These are phyloP conservation scores for Diplosoma virens DNA, from an alignment of 23 tunicate species.

Conservation along the genomic window DNA sequence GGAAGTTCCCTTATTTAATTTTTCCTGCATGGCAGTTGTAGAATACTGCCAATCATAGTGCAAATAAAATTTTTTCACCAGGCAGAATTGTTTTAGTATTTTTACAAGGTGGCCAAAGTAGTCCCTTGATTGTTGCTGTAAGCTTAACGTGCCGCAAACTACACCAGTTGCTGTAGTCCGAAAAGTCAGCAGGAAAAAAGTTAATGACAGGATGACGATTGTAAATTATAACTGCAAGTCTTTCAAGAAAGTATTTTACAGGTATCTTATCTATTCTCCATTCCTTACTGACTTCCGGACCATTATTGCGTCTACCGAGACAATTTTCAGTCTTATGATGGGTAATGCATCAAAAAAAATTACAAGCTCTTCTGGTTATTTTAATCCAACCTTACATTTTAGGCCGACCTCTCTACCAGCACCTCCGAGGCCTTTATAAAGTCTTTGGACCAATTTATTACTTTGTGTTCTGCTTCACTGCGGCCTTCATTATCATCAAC, in stretches of 20 bases:
- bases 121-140: too few species aligned
- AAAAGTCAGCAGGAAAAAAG: too few species aligned
- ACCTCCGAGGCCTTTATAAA: conserved; percentile 51
- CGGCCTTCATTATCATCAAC: conserved; percentile 83
- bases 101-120: too few species aligned
- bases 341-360: conserved; percentile 30
- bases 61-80: too few species aligned
- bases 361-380: not conserved
- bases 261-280: conserved; percentile 77
- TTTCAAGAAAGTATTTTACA: too few species aligned
- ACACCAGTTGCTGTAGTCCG: conserved; percentile 61
- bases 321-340: conserved; percentile 82
- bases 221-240: too few species aligned
- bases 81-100: too few species aligned
- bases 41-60: too few species aligned
- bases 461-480: conserved; percentile 90
- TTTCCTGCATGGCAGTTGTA: too few species aligned
- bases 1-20: too few species aligned
- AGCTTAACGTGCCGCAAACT: too few species aligned
- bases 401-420: conserved; percentile 73
- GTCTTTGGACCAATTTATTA: conserved; percentile 86
- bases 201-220: too few species aligned
- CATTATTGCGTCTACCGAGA: conserved; percentile 61
- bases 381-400: not conserved
- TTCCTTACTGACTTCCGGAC: conserved; percentile 72